Evolutionary conservation across 2,113 vertebrate genomes (phyloP), one percentile per base, ranked within the genome.

Genomic region (Alaudala cheleensis): DNA sequence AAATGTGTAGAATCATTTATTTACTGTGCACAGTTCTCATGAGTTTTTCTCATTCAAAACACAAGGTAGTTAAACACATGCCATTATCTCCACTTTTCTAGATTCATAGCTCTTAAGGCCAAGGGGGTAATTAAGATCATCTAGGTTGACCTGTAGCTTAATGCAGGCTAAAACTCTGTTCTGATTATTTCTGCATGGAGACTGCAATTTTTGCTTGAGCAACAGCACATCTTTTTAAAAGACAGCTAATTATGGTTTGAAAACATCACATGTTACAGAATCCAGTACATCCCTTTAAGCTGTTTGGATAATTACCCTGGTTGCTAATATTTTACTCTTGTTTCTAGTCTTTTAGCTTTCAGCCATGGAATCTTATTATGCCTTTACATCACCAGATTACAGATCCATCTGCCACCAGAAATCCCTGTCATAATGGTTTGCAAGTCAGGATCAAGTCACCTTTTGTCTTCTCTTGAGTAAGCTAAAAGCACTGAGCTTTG

Each of bases 321-420:
- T 65, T 85, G 50, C 58, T 91, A 85, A 73, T 22, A 80, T 82
- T 91, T 94, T 44, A 64, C 34, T 74, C 67, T 90, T 78, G n/a
- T 86, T 90, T 78, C 76, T 92, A 57, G 79, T 81, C 79, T 96
- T 93, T 88, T 81, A 88, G 34, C 54, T 93, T 93, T 83, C 90
- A 93, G 49, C 23, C 40, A 25, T 3, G 9, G 53, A 45, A 78
- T 94, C 39, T 94, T 94, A 58, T 42, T 92, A 91, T 0, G 18
- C 51, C 25, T 88, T 93, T 93, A 60, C 26, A 86, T 62, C 39
- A 62, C 29, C n/a, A 80, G 84, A 82, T 78, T 90, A 94, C 28
- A 83, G 42, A 83, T 47, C 24, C 56, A 77, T 92, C 81, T 94
- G 84, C 78, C 34, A 44, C 37, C 51, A 92, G 77, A 94, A 97